Evolutionary conservation across 1,140 invertebrate genomes (phyloP), one percentile per base, ranked within the genome.

Genomic region (Drosophila chauvacae): DNA sequence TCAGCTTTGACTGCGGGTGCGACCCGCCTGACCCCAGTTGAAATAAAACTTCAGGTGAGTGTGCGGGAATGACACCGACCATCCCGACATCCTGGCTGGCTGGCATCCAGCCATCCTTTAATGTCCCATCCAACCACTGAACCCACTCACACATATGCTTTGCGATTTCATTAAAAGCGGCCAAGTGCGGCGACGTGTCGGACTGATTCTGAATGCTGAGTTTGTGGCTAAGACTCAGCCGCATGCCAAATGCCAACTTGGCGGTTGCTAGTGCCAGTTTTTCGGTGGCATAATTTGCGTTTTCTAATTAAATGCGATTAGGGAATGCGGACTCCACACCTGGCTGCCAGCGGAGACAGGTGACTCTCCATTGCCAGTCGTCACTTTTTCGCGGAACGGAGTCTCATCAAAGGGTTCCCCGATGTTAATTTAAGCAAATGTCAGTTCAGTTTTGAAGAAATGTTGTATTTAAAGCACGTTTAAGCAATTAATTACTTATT

Each of bases 1-100:
- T 79, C 75, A 71, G 80, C 82, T 88, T 88, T 87, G 83, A 88
- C 83, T 83, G 70, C 16, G 63, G 53, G 33, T 18, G 53, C 48
- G 57, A 77, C 84, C 71, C 65, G 88, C 84, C 84, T 87, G 84
- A 88, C 80, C 84, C 65, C 58, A 58, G 33, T 51, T 58, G 20
- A 79, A 81, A 86, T 72, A 66, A 81, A 83, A 77, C 63, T 74
- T 51, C 51, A 70, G 71, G 71, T 77, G 72, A 72, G 23, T 65
- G 35, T 57, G 74, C 55, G 55, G 56, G 30, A 30, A 60, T 57
- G 59, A 41, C 33, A 58, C 45, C 42, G 39, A 23, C n/a, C 53
- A 39, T 39, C 20, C 53, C 14, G 50, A 30, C n/a, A 53, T 51
- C 30, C 23, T 16, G 45, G 23, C 50, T 16, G 45, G 23, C 50